Conservation (phyloP, 2,113 vertebrate species). For the Sinosuthora webbiana region DNA sequence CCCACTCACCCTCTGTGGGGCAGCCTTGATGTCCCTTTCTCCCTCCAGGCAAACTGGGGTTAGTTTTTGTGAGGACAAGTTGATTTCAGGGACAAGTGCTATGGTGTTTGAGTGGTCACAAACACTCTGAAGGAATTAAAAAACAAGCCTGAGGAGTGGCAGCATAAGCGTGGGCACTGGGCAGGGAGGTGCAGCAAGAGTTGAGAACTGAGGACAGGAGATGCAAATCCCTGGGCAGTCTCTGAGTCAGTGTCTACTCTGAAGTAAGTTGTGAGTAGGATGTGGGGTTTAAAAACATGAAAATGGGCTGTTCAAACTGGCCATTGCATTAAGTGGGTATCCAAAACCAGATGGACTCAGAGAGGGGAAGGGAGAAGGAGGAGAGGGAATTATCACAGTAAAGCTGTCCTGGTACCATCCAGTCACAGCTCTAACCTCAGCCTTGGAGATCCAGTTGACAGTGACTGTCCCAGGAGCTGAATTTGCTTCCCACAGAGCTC, state of each 20-base stretch:
- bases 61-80: background rate
- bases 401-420: background rate
- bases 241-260: background rate
- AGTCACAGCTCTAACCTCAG: background rate
- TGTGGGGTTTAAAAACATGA: background rate
- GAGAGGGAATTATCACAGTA: background rate
- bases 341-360: background rate
- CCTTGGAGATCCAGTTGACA: background rate
- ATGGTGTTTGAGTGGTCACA: background rate
- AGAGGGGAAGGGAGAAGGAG: background rate
- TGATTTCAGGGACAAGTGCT: background rate
- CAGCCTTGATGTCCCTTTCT: background rate
- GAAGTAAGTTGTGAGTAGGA: background rate
- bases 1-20: background rate
- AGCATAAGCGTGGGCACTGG: background rate
- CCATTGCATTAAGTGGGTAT: background rate
- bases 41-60: background rate
- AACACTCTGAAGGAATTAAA: background rate
- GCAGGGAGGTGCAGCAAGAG: background rate
- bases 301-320: background rate
- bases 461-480: conserved; percentile 15
- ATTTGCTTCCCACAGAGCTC: conserved; percentile 46
- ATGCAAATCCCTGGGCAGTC: background rate
- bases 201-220: background rate
- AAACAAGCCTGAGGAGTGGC: background rate